Evolutionary conservation across 2,113 vertebrate species (phyloP), one percentile per base, ranked within the genome.

Genomic region (Panthera leo): DNA sequence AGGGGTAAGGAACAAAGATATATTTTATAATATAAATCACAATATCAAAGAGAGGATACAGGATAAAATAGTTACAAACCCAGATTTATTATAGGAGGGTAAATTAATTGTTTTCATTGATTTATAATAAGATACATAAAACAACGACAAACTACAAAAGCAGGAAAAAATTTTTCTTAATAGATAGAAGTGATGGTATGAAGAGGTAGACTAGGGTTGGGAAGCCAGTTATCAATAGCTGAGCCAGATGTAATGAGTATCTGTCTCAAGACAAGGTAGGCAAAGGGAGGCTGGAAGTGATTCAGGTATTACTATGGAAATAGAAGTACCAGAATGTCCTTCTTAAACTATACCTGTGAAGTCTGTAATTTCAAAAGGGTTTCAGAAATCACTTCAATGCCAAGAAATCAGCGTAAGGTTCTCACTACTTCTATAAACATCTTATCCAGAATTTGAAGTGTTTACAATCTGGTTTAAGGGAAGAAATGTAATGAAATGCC

Each of bases 301-400:
- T 55, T 67, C 31, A 31, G 5, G 21, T 10, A 67, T 98, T 97
- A 73, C 91, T 51, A 95, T 92, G 86, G 97, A 89, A 80, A 96
- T 21, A n/a, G 15, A 94, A 91, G 39, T 70, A 45, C 36, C 27
- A 73, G 65, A 83, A 91, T 16, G 12, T 91, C 39, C 96, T 96
- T 85, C 96, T 96, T 85, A 86, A 36, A 70, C 51, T 61, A 27
- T 34, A 71, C 48, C 58, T 95, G 83, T 91, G 86, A 95, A 91
- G 68, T 91, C 42, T 48, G 63, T 70, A 80, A 93, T 90, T 92
- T 96, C 87, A 53, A 68, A 97, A 91, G 23, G 7, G 2, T 85
- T 96, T 92, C 75, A 92, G 36, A 91, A 90, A 92, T 88, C 88
- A 97, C 36, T 63, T 97, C 88, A 94, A 79, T 84, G 58, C 91